A percentile compares a stretch with the other conserved stretches of the same genome.
phyloP scores from a whole-genome alignment of 2,113 vertebrate genomes.

The Manacus vitellinus region DNA sequence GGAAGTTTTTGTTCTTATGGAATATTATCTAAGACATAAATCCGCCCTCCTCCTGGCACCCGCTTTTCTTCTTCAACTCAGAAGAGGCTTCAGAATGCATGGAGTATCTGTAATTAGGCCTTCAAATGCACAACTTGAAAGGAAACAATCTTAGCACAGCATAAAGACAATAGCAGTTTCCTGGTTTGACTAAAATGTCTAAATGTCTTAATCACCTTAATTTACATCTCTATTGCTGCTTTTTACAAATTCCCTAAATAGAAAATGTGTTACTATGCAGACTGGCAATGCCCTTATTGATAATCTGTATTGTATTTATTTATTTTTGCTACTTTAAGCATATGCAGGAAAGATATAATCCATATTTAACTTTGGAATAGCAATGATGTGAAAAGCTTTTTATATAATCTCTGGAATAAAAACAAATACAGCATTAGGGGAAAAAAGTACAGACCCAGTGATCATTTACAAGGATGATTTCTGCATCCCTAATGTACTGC shows the following conservation, averaged over 20 bases:
- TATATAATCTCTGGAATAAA: background rate
- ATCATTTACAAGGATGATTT: background rate
- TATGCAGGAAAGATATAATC: background rate
- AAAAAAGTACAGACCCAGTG: background rate
- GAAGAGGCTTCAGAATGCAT: background rate
- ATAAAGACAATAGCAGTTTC: background rate
- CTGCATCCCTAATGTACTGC: background rate
- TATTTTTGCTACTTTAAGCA: background rate
- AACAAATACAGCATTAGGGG: background rate
- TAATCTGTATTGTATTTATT: background rate
- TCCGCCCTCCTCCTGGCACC: background rate
- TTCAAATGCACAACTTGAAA: constrained; percentile 25
- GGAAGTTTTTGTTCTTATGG: background rate
- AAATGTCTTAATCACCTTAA: background rate
- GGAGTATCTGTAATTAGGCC: background rate
- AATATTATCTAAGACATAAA: background rate
- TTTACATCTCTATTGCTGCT: background rate
- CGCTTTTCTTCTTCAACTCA: background rate
- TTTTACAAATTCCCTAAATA: background rate
- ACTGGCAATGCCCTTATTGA: background rate
- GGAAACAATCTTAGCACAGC: background rate
- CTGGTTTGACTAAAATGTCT: background rate
- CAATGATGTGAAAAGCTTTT: background rate
- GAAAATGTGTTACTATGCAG: background rate
- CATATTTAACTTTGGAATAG: background rate